phyloP scores from a whole-genome alignment of 2,113 vertebrate genomes.

The Sapajus apella region DNA sequence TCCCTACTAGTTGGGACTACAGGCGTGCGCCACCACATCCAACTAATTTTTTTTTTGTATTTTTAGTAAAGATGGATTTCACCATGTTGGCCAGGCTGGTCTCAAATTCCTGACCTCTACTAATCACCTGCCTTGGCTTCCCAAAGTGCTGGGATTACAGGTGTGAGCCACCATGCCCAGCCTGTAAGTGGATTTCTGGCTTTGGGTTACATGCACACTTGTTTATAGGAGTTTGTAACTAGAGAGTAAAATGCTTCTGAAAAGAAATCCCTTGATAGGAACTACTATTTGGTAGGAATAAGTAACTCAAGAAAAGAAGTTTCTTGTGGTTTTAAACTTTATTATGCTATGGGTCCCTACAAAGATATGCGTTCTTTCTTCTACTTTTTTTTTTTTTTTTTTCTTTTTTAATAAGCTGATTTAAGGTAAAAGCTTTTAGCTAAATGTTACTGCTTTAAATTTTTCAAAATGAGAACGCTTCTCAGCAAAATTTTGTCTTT shows the following conservation, averaged over 20 bases:
- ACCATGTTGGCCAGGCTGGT: too few species aligned
- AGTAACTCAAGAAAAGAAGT: conserved; percentile 61
- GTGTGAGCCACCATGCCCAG: too few species aligned
- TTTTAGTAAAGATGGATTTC: too few species aligned
- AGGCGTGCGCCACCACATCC: too few species aligned
- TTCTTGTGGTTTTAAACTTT: conserved; percentile 55
- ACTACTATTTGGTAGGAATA: conserved; percentile 50
- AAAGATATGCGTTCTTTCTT: not conserved
- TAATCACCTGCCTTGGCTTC: too few species aligned
- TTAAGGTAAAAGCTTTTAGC: conserved; percentile 25
- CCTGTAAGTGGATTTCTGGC: not conserved
- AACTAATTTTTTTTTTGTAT: too few species aligned
- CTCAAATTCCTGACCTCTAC: too few species aligned
- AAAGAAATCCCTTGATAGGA: conserved; percentile 39
- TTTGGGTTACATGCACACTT: not conserved
- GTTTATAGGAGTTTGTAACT: conserved; percentile 14
- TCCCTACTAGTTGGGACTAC: too few species aligned
- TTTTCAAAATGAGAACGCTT: conserved; percentile 1
- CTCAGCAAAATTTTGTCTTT: not conserved
- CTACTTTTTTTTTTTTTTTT: accelerated
- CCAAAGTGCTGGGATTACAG: too few species aligned
- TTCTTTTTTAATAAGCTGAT: not conserved
- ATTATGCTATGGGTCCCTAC: not conserved
- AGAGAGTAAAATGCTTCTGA: conserved; percentile 11
- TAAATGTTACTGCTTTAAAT: not conserved